phyloP scores from a whole-genome alignment of 2,888 invertebrate genomes.

The Glaucopsyche alexis region DNA sequence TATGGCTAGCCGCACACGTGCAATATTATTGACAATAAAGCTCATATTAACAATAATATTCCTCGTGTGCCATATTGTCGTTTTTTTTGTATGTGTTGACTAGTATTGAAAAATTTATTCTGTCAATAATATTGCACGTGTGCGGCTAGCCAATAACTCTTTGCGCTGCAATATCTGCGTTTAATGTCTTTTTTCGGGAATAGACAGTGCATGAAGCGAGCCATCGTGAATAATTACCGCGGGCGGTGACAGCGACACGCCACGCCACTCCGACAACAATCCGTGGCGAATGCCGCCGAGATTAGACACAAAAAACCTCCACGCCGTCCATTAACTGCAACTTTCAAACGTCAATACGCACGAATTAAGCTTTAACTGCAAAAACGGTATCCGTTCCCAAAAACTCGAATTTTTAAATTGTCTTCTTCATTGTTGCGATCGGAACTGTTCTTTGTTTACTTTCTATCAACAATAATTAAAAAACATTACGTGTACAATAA shows the following conservation, averaged over 20 bases:
- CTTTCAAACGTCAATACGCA: constrained; percentile 76
- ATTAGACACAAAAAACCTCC: constrained; percentile 72
- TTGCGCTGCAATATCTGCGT: constrained; percentile 21
- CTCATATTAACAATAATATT: too few species aligned
- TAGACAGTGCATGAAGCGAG: constrained; percentile 53
- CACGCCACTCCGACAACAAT: constrained; percentile 57
- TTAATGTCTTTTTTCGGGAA: constrained; percentile 53
- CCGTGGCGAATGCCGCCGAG: constrained; percentile 68
- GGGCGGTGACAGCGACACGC: constrained; percentile 71
- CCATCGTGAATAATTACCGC: constrained; percentile 73
- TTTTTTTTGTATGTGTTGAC: too few species aligned
- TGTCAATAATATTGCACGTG: too few species aligned
- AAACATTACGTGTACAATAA: too few species aligned
- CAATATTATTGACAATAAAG: too few species aligned
- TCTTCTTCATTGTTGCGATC: neutral
- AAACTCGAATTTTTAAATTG: neutral
- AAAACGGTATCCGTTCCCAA: constrained; percentile 40
- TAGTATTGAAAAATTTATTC: too few species aligned
- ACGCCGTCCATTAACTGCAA: constrained; percentile 70
- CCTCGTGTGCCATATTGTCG: too few species aligned
- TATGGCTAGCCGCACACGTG: too few species aligned
- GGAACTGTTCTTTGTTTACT: neutral
- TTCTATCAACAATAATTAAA: neutral
- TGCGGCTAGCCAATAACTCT: constrained; percentile 9
- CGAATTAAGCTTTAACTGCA: constrained; percentile 65